Percentiles rank a stretch among this genome's conserved stretches.
Conservation (phyloP, 2,888 invertebrate genomes). For the Caenorhabditis afra region DNA sequence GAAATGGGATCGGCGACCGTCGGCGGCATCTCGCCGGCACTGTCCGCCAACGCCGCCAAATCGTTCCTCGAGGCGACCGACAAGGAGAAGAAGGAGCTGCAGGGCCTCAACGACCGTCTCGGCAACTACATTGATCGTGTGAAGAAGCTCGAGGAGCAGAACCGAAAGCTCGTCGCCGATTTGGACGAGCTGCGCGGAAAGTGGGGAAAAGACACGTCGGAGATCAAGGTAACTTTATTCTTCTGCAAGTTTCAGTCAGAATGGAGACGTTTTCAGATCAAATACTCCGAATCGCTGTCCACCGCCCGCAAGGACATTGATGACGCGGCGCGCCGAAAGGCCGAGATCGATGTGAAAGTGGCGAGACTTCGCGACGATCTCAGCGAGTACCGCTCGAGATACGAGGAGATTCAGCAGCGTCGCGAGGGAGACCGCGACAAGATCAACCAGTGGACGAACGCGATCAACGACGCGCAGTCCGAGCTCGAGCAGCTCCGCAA, state of each 20-base stretch:
- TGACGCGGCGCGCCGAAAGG: slow-evolving; percentile 82
- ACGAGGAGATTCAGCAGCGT: slow-evolving; percentile 78
- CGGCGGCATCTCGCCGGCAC: slow-evolving; percentile 80
- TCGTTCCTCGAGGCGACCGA: slow-evolving; percentile 80
- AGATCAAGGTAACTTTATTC: slow-evolving; percentile 81
- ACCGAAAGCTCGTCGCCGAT: slow-evolving; percentile 79
- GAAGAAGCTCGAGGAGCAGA: slow-evolving; percentile 80
- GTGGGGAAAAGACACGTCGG: slow-evolving; percentile 80
- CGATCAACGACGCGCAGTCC: slow-evolving; percentile 79
- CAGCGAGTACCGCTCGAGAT: slow-evolving; percentile 80
- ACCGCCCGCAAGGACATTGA: slow-evolving; percentile 83
- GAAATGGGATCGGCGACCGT: slow-evolving; percentile 80
- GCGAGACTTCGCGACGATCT: slow-evolving; percentile 82
- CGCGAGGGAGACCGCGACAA: slow-evolving; percentile 78
- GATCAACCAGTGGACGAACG: slow-evolving; percentile 78
- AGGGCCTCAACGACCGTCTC: slow-evolving; percentile 82
- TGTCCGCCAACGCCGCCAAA: slow-evolving; percentile 80
- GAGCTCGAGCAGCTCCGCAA: slow-evolving; percentile 80
- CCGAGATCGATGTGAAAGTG: slow-evolving; percentile 82
- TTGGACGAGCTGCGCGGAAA: slow-evolving; percentile 79
- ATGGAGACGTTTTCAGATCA: slow-evolving; percentile 69
- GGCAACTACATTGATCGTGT: slow-evolving; percentile 83
- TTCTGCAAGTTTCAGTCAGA: too few relatives aligned
- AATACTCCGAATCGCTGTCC: slow-evolving; percentile 82
- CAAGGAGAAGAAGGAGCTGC: slow-evolving; percentile 83